Evolutionary conservation across 92 coral and sea anemone genomes (phyloP).

Genomic region (Zoanthus solanderi): DNA sequence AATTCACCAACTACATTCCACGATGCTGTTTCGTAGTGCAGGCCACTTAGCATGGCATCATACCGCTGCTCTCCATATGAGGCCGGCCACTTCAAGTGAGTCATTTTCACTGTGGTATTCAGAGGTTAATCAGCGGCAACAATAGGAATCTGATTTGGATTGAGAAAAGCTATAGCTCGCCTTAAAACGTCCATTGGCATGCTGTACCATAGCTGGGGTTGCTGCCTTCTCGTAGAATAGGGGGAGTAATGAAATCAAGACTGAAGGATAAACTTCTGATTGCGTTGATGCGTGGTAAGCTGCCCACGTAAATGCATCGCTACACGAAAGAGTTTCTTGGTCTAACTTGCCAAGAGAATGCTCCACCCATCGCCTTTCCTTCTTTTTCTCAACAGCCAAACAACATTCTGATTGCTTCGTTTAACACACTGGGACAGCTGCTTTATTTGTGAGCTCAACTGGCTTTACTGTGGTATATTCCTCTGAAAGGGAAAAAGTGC

Average conservation of each 20-base stretch:
- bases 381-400: not conserved
- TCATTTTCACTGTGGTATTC: conserved; percentile 65
- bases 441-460: conserved; percentile 64
- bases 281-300: conserved; percentile 31
- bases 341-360: not conserved
- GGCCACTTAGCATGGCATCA: conserved; percentile 57
- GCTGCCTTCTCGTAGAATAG: conserved; percentile 68
- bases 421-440: conserved; percentile 59
- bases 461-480: conserved; percentile 42
- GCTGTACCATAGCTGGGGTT: conserved; percentile 67
- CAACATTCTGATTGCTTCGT: no score
- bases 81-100: conserved; percentile 75
- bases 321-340: not conserved
- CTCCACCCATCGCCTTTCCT: conserved; percentile 37
- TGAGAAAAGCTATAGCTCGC: conserved; percentile 45
- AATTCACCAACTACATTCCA: not conserved
- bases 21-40: not conserved
- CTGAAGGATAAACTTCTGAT: conserved; percentile 1
- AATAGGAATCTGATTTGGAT: conserved; percentile 65
- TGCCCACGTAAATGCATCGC: conserved; percentile 11
- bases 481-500: not conserved
- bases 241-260: conserved; percentile 61
- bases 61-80: conserved; percentile 68
- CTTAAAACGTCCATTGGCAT: conserved; percentile 54
- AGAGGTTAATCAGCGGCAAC: conserved; percentile 64